These are phyloP conservation scores for Pocillopora meandrina DNA, from an alignment of 92 coral and sea anemone genomes.

Conservation along the genomic window DNA sequence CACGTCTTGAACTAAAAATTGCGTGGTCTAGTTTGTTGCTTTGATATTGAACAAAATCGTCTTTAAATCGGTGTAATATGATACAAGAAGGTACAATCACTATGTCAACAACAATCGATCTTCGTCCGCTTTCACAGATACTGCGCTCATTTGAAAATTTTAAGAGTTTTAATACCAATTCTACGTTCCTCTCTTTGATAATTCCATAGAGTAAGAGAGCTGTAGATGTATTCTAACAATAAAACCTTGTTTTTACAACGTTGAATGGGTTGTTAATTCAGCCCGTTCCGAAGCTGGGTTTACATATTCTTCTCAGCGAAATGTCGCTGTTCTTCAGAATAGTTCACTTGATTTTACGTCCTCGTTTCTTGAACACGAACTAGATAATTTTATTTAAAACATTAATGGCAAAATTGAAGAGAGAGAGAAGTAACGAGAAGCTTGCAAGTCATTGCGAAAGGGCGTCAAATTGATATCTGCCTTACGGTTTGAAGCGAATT, in stretches of 20 bases:
- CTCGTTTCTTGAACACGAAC: neutral
- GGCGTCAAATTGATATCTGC: neutral
- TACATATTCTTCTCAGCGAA: neutral
- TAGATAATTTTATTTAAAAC: neutral
- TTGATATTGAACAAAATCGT: neutral
- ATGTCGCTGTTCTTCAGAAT: neutral
- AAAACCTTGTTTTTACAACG: too few species aligned
- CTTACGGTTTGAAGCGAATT: neutral
- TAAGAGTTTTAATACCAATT: too few species aligned
- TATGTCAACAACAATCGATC: neutral
- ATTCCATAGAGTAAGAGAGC: neutral
- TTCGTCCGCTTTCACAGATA: neutral
- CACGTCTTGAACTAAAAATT: neutral
- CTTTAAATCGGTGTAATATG: slow-evolving; percentile 6
- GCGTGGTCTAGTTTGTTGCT: neutral
- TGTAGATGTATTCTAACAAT: too few species aligned
- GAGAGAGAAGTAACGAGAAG: neutral
- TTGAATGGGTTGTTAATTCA: too few species aligned
- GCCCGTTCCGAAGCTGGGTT: too few species aligned
- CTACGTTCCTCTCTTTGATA: neutral
- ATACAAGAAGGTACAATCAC: neutral
- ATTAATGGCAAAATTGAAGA: neutral
- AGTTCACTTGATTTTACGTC: neutral
- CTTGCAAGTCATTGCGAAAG: neutral
- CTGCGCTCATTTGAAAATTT: too few species aligned